Evolutionary conservation across 2,888 invertebrate genomes (phyloP), one percentile per base, ranked within the genome.

Genomic region (Agelastica alni): DNA sequence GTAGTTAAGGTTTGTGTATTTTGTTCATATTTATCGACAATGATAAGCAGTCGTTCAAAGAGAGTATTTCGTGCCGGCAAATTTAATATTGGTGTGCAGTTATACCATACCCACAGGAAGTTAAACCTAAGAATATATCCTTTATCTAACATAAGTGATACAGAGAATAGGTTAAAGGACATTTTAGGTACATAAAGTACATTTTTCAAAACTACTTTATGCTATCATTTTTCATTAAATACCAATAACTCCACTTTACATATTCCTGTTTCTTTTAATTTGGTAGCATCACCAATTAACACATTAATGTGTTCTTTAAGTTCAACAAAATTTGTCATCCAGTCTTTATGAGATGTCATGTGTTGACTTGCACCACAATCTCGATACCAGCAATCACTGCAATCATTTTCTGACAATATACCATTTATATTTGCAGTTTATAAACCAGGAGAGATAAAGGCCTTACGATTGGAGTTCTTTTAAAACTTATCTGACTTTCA

Each of bases 331-430:
- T 66, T 57, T 7, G 39, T 59, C 41, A 69, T 39, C 64, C 64
- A 69, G 3, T 66, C 59, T 42, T 46, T 51, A 45, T 52, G 55
- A 4, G n/a, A n/a, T n/a, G n/a, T n/a, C n/a, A n/a, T n/a, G n/a
- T n/a, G n/a, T n/a, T n/a, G n/a, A 26, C 64, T 66, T 9, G 66
- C 67, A 41, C 61, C 65, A 57, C 68, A n/a, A n/a, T n/a, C n/a
- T n/a, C n/a, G n/a, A n/a, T n/a, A n/a, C n/a, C n/a, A n/a, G n/a
- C n/a, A n/a, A 28, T 59, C 42, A 4, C 14, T 17, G 13, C 43
- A 17, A 7, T 46, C 44, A 28, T 52, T 28, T 12, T 48, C 49
- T 16, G 46, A 46, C 17, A 47, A 45, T 12, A 53, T 43, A 14
- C 48, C 32, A 4, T 49, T 14, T 37, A 57, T 3, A 20, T 52